These are phyloP conservation scores for Rhagonycha fulva DNA, from an alignment of 2,888 invertebrate genomes.

Conservation along the genomic window DNA sequence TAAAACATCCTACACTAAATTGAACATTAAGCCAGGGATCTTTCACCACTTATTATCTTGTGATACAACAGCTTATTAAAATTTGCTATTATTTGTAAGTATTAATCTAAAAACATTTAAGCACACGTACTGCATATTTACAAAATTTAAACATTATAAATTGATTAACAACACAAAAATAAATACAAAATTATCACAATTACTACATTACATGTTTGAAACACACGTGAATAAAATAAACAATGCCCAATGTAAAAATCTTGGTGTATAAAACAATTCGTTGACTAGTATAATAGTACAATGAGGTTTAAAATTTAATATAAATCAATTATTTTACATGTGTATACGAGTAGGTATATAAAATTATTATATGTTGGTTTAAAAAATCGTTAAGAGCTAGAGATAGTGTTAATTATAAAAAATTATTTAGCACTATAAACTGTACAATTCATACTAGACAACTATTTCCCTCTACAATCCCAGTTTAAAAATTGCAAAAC, in stretches of 20 bases:
- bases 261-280: neutral
- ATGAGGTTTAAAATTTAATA: neutral
- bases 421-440: neutral
- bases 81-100: neutral
- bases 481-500: neutral
- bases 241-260: neutral
- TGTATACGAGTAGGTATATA: neutral
- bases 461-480: neutral
- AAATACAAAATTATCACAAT: neutral
- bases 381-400: neutral
- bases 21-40: neutral
- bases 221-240: neutral
- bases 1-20: neutral
- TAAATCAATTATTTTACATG: neutral
- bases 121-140: neutral
- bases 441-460: conserved; percentile 2
- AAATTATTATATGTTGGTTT: neutral
- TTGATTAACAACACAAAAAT: neutral
- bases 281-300: neutral
- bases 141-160: neutral
- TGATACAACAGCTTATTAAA: neutral
- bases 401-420: neutral
- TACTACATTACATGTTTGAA: neutral
- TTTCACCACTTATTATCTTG: neutral
- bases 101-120: neutral